phyloP scores from a whole-genome alignment of 2,113 vertebrate species.

The Cyanocitta stelleri region DNA sequence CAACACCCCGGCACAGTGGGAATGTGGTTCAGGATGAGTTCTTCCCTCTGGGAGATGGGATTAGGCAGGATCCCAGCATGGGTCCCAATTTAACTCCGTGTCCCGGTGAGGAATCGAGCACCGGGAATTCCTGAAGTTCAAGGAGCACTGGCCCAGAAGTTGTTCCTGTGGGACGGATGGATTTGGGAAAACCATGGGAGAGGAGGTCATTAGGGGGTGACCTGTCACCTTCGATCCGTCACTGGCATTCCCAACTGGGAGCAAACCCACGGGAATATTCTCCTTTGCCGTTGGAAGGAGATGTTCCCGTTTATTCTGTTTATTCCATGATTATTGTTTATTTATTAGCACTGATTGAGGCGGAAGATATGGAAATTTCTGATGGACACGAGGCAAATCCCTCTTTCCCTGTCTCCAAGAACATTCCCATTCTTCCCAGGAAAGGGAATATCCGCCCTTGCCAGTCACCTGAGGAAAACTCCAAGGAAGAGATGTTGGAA shows the following conservation, averaged over 20 bases:
- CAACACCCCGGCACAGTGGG: not conserved
- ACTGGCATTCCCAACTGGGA: not conserved
- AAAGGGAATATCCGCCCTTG: rapidly evolving
- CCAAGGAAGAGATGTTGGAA: not conserved
- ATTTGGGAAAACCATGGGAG: conserved; percentile 47
- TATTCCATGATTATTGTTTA: rapidly evolving
- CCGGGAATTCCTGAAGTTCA: conserved; percentile 3
- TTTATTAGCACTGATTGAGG: rapidly evolving
- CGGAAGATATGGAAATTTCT: not conserved
- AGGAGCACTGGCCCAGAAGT: conserved; percentile 49
- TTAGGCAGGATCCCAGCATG: conserved; percentile 53
- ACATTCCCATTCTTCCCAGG: not conserved
- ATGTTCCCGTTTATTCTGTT: rapidly evolving
- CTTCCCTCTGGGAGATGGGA: not conserved
- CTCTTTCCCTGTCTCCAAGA: not conserved
- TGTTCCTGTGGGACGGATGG: not conserved
- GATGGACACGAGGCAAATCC: rapidly evolving
- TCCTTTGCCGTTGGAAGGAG: rapidly evolving
- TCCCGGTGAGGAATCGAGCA: not conserved
- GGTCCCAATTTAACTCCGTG: conserved; percentile 30
- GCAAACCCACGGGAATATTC: not conserved
- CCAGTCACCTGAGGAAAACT: too few relatives aligned
- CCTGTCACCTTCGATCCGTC: conserved; percentile 43
- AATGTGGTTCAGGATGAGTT: not conserved
- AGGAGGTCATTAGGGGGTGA: conserved; percentile 59